A percentile compares a stretch with the other conserved stretches of the same genome.
Evolutionary conservation across 2,113 vertebrate species (phyloP).

Genomic region (Aramus guarauna): DNA sequence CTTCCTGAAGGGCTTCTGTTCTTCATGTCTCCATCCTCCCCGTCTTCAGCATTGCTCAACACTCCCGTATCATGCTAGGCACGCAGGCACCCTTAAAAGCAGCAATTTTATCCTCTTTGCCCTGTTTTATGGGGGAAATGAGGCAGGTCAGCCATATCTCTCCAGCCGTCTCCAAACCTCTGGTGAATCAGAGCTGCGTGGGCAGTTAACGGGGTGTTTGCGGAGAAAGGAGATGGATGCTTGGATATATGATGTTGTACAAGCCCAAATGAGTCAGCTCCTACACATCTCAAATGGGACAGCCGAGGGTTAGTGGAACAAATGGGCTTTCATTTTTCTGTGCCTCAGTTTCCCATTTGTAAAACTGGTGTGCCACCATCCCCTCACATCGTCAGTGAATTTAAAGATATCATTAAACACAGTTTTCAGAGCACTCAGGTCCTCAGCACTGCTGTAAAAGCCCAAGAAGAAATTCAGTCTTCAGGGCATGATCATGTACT

Average conservation of each 20-base stretch:
- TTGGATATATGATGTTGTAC: background rate
- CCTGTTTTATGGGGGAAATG: background rate
- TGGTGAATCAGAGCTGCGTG: background rate
- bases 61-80: background rate
- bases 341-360: background rate
- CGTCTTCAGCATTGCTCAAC: background rate
- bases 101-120: background rate
- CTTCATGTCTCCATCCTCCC: background rate
- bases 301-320: background rate
- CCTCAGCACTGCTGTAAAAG: background rate
- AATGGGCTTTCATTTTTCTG: background rate
- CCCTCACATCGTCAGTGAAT: background rate
- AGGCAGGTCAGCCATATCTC: background rate
- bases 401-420: background rate
- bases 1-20: background rate
- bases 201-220: background rate
- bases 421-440: background rate
- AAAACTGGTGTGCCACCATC: background rate
- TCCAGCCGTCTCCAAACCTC: background rate
- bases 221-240: background rate
- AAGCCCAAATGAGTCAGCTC: background rate
- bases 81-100: background rate
- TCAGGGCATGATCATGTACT: background rate
- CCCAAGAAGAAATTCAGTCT: background rate
- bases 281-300: no score